Evolutionary conservation across 37 sponge, comb jelly and placozoan species (phyloP), one percentile per base, ranked within the genome.

Genomic region (Chondrosia reniformis): DNA sequence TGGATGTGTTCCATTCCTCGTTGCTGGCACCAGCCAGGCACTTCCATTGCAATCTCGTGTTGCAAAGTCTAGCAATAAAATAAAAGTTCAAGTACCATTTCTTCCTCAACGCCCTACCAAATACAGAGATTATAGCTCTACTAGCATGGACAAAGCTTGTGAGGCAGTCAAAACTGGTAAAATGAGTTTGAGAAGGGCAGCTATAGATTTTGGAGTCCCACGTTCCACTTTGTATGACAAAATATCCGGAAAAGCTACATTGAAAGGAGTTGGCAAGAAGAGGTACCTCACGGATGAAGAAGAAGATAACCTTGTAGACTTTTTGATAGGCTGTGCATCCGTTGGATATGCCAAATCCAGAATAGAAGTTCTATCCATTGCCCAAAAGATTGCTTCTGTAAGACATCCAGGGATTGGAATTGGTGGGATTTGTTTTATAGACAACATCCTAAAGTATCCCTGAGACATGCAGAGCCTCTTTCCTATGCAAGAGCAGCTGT

Each of bases 291-390:
- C 33, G n/a, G 76, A 46, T 2, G 21, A 56, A 3, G 76, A 76
- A 24, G 76, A 76, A 56, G 54, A 76, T 27, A 36, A 22, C 33
- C 55, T 76, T 9, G 76, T 56, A 32, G 76, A 24, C 27, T 76
- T 76, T 38, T 4, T 76, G 56, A 8, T 76, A 30, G 76, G 55
- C 25, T 76, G 76, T 46, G 76, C 55, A 1, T 1, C 55, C 13
- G 54, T 76, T 32, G 76, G 76, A 12, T 76, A 56, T 46, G 76
- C 57, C 3, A 76, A 76, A 33, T 76, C 76, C 34, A 28, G 57
- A 2, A 76, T 36, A 43, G 76, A 76, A 8, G 76, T 76, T 1
- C 72, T 69, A 7, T 43, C 15, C 40, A 69, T 69, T n/a, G 72
- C 42, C 21, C 72, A 69, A 34, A 41, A 69, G 36, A 69, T 69